Conservation (phyloP, 2,888 invertebrate genomes). For the Dione juno region DNA sequence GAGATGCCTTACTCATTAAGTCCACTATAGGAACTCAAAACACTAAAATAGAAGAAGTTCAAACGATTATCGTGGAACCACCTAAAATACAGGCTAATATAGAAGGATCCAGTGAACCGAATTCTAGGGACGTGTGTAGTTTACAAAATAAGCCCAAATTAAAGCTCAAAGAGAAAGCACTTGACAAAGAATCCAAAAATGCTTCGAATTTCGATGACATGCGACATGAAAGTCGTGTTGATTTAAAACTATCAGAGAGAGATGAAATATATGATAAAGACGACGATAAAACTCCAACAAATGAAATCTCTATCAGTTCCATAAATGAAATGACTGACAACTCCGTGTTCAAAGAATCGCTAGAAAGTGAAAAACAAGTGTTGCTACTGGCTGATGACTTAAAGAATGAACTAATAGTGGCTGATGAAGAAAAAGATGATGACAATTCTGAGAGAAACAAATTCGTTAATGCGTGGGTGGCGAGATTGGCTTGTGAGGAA, state of each 20-base stretch:
- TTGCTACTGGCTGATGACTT: conserved; percentile 76
- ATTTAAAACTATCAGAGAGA: conserved; percentile 58
- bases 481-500: conserved; percentile 74
- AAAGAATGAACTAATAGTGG: conserved; percentile 78
- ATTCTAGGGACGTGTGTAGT: conserved; percentile 55
- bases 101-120: conserved; percentile 50
- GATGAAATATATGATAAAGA: conserved; percentile 68
- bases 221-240: conserved; percentile 61
- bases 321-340: conserved; percentile 80
- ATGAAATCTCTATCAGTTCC: conserved; percentile 77
- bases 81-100: conserved; percentile 50
- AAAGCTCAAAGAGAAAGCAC: conserved; percentile 66
- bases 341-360: conserved; percentile 75
- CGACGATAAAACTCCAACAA: conserved; percentile 79
- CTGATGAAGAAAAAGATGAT: conserved; percentile 80
- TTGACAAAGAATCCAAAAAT: conserved; percentile 73
- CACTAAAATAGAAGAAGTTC: conserved; percentile 66
- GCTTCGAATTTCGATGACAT: conserved; percentile 69
- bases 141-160: conserved; percentile 63
- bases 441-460: conserved; percentile 81
- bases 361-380: conserved; percentile 77
- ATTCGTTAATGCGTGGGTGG: conserved; percentile 79
- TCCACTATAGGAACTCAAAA: conserved; percentile 67
- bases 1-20: conserved; percentile 74
- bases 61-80: conserved; percentile 63